Evolutionary conservation across 2,797 vertebrate genomes (phyloP).

Genomic region (Phylloscopus collybita): DNA sequence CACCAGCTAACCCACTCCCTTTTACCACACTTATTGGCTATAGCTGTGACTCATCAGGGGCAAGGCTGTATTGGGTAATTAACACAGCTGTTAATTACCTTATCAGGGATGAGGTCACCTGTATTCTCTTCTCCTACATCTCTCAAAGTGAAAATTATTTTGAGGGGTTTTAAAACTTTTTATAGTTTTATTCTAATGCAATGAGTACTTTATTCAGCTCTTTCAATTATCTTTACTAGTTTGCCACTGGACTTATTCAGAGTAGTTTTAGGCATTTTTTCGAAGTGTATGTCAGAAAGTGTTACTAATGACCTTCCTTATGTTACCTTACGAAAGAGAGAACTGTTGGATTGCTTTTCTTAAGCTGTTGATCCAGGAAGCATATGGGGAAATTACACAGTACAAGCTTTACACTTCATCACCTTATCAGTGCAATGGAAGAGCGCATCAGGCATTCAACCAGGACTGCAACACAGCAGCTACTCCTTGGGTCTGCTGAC

Average conservation of each 20-base stretch:
- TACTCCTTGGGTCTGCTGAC: slow-evolving; percentile 35
- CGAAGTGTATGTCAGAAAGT: neutral
- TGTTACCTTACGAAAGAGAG: neutral
- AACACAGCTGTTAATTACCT: neutral
- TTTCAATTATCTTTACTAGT: neutral
- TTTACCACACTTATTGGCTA: neutral
- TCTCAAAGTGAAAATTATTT: neutral
- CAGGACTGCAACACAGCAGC: slow-evolving; percentile 30
- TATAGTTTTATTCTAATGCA: neutral
- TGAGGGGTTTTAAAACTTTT: rapidly evolving
- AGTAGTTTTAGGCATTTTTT: neutral
- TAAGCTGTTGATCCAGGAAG: slow-evolving; percentile 54
- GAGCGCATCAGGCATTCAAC: slow-evolving; percentile 31
- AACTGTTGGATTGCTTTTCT: slow-evolving; percentile 28
- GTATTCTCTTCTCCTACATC: neutral
- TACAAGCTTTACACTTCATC: slow-evolving; percentile 47
- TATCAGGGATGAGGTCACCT: neutral
- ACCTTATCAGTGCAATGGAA: slow-evolving; percentile 54
- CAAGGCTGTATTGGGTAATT: neutral
- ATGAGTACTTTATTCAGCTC: neutral
- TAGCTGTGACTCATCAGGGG: neutral
- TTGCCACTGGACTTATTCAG: neutral
- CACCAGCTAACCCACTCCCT: neutral
- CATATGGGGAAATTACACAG: slow-evolving; percentile 47
- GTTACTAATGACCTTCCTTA: slow-evolving; percentile 33